Evolutionary conservation across 2,113 vertebrate species (phyloP), one percentile per base, ranked within the genome.

Genomic region (Gymnogyps californianus): DNA sequence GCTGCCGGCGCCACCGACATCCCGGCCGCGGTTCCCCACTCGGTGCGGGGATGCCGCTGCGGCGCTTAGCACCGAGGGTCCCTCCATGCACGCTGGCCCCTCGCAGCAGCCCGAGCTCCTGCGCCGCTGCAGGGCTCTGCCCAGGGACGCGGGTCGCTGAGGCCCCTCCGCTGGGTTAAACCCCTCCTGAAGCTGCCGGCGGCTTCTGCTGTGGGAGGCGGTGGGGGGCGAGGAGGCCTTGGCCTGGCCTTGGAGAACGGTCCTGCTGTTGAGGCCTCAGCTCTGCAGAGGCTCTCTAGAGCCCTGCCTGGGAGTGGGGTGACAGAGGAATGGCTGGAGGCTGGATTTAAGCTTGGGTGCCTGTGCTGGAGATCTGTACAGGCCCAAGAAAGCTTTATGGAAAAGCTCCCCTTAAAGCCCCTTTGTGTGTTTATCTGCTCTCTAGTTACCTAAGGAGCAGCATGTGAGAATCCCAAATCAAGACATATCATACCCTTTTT

Each of bases 381-480:
- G 24, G 8, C 36, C 24, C 9, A 2, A 29, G 21, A 25, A 44
- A 25, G 9, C 22, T 14, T 15, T n/a, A 2, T 8, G 38, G 51
- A 28, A n/a, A 36, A 28, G 28, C n/a, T 70, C 31, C 31, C 38
- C 12, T 36, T 20, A 26, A 76, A 57, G 29, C 26, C 34, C 49
- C 9, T n/a, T 12, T 28, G 17, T 8, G 11, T 54, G 31, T 34
- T 86, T 55, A 6, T 12, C 11, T 42, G 12, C 19, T 6, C 8
- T 67, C 13, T 14, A 12, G 13, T 28, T 49, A 9, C 47, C 34
- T 16, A 18, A 14, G 42, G 19, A 59, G 12, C 6, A 28, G 28
- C 9, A 1, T 2, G 14, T 3, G 31, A 11, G 49, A 14, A 29
- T 2, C 31, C 14, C n/a, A 51, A 19, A 16, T 0, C 5, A 4